These are phyloP conservation scores for Syngnathus typhle DNA, from an alignment of 2,113 vertebrate species.

Conservation along the genomic window DNA sequence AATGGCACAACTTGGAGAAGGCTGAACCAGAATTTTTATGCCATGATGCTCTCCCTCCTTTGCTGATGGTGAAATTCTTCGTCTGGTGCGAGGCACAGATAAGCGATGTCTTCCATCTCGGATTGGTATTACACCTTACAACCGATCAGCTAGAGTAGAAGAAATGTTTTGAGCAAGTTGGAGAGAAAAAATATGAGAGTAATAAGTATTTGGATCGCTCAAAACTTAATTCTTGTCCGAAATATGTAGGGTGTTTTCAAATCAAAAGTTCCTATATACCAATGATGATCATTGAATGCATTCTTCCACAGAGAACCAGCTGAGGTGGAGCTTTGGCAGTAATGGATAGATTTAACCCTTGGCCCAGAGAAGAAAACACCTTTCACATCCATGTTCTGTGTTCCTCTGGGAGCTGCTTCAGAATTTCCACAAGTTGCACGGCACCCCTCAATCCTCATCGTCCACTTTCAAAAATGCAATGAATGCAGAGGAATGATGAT, in stretches of 20 bases:
- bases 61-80: no score
- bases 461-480: neutral
- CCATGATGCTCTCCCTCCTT: no score
- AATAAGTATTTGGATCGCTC: neutral
- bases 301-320: slow-evolving; percentile 9
- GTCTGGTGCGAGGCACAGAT: no score
- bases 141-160: no score
- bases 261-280: neutral
- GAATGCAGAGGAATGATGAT: slow-evolving; percentile 9
- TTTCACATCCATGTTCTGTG: slow-evolving; percentile 28
- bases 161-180: no score
- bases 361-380: slow-evolving; percentile 54
- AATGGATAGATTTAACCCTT: slow-evolving; percentile 58
- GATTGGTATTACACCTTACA: no score
- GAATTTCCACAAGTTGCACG: slow-evolving; percentile 45
- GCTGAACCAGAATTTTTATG: no score
- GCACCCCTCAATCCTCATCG: slow-evolving; percentile 22
- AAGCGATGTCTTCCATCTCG: no score
- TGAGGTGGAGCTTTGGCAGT: slow-evolving; percentile 39
- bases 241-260: neutral
- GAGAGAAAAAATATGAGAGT: no score
- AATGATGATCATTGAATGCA: slow-evolving; percentile 2
- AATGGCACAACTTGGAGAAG: no score
- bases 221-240: neutral
- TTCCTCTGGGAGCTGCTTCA: slow-evolving; percentile 21